A percentile compares a stretch with the other conserved stretches of the same genome.
phyloP scores from a whole-genome alignment of 2,113 vertebrate genomes.

The Passer montanus region DNA sequence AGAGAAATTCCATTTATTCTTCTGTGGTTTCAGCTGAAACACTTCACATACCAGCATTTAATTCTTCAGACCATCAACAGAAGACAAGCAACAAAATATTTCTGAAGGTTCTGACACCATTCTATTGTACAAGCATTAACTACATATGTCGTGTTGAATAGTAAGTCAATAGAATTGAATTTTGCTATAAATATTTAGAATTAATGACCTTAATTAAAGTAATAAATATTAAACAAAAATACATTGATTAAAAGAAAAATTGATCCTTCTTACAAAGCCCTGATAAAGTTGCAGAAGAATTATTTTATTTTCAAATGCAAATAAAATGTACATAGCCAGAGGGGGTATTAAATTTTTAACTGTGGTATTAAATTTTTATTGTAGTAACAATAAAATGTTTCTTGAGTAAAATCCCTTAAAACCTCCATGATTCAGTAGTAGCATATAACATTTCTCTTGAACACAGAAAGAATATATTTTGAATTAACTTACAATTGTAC shows the following conservation, averaged over 20 bases:
- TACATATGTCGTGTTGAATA: background rate
- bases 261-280: background rate
- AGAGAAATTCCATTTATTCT: background rate
- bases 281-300: background rate
- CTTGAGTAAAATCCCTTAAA: background rate
- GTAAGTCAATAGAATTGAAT: background rate
- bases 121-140: background rate
- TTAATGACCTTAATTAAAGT: background rate
- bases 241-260: background rate
- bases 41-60: background rate
- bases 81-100: background rate
- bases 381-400: background rate
- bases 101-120: background rate
- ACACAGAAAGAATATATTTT: background rate
- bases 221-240: background rate
- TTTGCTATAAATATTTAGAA: background rate
- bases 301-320: background rate
- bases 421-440: background rate
- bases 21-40: background rate
- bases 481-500: background rate
- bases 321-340: background rate
- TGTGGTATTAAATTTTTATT: background rate
- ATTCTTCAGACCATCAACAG: background rate
- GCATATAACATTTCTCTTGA: background rate
- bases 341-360: background rate